phyloP scores from a whole-genome alignment of 2,113 vertebrate genomes.

The Sylvilagus bachmani region DNA sequence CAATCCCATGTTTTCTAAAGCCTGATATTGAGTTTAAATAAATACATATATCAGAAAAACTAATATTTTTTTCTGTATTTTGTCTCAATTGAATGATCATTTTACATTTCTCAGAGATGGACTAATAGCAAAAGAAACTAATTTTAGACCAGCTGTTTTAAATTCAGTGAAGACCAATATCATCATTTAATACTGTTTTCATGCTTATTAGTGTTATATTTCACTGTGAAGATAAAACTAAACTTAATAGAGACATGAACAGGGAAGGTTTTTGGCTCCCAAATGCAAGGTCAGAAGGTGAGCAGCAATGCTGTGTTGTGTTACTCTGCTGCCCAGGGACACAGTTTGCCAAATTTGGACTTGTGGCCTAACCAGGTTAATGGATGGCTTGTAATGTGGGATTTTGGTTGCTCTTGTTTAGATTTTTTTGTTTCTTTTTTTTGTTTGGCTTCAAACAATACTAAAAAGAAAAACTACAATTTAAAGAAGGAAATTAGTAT shows the following conservation, averaged over 20 bases:
- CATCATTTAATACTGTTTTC: background rate
- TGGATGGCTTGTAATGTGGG: background rate
- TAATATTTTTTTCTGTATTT: background rate
- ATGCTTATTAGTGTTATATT: background rate
- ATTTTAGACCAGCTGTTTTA: conserved; percentile 30
- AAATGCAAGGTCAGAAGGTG: background rate
- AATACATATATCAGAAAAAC: conserved; percentile 12
- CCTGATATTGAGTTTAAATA: background rate
- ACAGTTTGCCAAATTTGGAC: too few relatives aligned
- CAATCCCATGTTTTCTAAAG: background rate
- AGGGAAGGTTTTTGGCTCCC: background rate
- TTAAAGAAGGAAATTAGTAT: background rate
- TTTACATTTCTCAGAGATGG: background rate
- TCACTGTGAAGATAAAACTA: background rate
- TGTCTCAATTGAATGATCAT: background rate
- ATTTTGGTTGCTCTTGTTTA: background rate
- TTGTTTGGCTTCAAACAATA: background rate
- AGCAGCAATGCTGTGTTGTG: background rate
- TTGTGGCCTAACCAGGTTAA: background rate
- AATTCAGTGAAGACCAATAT: background rate
- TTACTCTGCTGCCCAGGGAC: rapidly evolving
- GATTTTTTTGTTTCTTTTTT: background rate
- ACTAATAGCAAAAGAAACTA: background rate
- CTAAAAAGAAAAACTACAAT: background rate
- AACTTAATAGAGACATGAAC: background rate